phyloP scores from a whole-genome alignment of 2,888 invertebrate species.

The Entomobrya multifasciata region DNA sequence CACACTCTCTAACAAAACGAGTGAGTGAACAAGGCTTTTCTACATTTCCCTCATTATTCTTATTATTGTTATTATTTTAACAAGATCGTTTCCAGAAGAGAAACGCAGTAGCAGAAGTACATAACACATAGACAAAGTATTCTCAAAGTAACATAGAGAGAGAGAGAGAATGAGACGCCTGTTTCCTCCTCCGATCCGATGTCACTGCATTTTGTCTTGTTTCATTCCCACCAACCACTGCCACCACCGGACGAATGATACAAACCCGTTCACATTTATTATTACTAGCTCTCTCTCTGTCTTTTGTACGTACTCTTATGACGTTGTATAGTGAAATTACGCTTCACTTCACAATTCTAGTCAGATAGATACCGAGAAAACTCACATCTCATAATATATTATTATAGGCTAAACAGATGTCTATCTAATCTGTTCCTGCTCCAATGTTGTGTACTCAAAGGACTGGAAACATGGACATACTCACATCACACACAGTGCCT shows the following conservation, averaged over 20 bases:
- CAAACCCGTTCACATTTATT: not conserved
- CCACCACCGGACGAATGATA: slow-evolving; percentile 14
- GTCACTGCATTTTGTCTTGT: slow-evolving; percentile 17
- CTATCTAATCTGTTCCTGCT: slow-evolving; percentile 42
- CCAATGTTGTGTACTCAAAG: slow-evolving; percentile 1
- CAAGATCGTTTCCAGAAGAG: not conserved
- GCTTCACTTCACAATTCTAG: not conserved
- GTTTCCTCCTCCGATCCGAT: not conserved
- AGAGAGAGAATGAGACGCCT: not conserved
- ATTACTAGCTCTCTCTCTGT: no score
- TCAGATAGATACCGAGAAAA: not conserved
- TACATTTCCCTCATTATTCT: slow-evolving; percentile 18
- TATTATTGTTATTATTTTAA: slow-evolving; percentile 24
- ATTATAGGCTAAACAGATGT: slow-evolving; percentile 45
- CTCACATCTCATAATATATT: not conserved
- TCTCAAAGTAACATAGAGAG: no score
- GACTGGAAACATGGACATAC: slow-evolving; percentile 19
- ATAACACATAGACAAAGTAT: no score
- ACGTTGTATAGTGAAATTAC: no score
- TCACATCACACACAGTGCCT: not conserved
- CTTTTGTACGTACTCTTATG: no score
- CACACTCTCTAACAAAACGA: not conserved
- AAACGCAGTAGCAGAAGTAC: not conserved
- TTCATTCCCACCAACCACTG: not conserved
- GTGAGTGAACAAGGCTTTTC: not conserved